Evolutionary conservation across 37 sponge, comb jelly and placozoan species (phyloP).

Genomic region (Theonella swinhoei): DNA sequence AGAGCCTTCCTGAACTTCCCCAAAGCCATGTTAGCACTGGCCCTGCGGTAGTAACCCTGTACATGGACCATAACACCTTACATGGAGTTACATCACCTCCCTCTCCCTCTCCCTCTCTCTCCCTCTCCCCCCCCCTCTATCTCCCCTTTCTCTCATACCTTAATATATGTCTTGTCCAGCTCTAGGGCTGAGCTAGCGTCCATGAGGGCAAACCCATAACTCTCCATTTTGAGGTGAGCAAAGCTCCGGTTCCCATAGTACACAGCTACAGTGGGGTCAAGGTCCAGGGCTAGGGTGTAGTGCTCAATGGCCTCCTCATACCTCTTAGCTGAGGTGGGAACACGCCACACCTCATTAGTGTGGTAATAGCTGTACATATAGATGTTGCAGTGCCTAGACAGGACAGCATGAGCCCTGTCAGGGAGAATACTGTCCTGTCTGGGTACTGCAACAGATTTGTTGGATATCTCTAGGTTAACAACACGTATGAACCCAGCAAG

Average conservation of each 20-base stretch:
- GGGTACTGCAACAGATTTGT: too few species aligned
- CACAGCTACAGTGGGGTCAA: constrained; percentile 71
- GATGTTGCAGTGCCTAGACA: too few species aligned
- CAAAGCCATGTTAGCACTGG: constrained; percentile 97
- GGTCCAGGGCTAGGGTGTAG: constrained; percentile 86
- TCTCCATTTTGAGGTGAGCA: constrained; percentile 86
- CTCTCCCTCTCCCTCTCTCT: not conserved
- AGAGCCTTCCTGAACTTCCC: constrained; percentile 93
- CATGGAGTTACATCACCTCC: too few species aligned
- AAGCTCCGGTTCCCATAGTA: constrained; percentile 96
- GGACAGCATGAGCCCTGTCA: too few species aligned
- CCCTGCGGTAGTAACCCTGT: constrained; percentile 95
- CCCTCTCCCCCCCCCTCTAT: too few species aligned
- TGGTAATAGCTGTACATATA: too few species aligned
- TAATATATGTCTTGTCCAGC: constrained; percentile 80
- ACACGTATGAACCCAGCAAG: not conserved
- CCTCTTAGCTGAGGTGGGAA: constrained; percentile 51
- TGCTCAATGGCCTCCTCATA: constrained; percentile 78
- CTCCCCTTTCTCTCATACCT: constrained; percentile 57
- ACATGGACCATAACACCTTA: too few species aligned
- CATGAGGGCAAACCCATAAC: constrained; percentile 88
- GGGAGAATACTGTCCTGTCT: too few species aligned
- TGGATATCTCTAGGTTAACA: too few species aligned
- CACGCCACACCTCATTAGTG: not conserved
- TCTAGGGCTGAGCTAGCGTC: constrained; percentile 93